Conservation (phyloP, 2,113 vertebrate species). For the Vulpes ferrilata region DNA sequence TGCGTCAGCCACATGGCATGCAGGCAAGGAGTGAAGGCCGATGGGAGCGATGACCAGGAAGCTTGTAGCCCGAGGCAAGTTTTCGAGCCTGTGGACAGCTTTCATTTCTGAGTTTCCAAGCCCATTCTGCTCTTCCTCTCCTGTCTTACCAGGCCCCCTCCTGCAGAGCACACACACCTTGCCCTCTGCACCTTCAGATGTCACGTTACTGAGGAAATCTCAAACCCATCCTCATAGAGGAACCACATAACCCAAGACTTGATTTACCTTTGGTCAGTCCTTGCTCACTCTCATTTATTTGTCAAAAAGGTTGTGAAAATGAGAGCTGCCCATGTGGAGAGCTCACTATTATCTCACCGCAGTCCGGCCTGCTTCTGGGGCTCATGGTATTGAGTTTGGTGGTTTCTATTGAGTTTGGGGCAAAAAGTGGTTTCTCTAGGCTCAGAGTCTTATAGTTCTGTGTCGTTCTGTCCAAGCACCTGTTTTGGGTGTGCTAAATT, state of each 20-base stretch:
- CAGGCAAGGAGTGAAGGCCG: background rate
- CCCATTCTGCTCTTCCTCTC: background rate
- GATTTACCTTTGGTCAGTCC: background rate
- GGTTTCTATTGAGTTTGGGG: background rate
- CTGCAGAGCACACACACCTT: background rate
- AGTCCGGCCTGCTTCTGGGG: background rate
- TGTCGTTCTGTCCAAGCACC: background rate
- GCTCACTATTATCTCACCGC: background rate
- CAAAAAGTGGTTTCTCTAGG: slow-evolving; percentile 27
- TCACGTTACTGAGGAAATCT: background rate
- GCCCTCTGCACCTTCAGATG: background rate
- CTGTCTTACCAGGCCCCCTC: background rate
- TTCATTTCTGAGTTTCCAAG: slow-evolving; percentile 20
- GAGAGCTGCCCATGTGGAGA: slow-evolving; percentile 38
- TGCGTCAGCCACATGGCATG: background rate
- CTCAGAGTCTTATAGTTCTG: background rate
- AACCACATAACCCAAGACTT: background rate
- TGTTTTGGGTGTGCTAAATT: background rate
- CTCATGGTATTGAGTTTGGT: background rate
- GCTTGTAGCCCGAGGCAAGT: slow-evolving; percentile 14
- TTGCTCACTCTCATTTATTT: slow-evolving; percentile 10
- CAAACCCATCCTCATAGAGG: background rate
- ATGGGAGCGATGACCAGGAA: background rate
- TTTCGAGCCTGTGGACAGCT: slow-evolving; percentile 23
- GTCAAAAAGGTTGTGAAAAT: slow-evolving; percentile 25